Conservation (phyloP, 2,888 invertebrate species). For the Cephus runcator region DNA sequence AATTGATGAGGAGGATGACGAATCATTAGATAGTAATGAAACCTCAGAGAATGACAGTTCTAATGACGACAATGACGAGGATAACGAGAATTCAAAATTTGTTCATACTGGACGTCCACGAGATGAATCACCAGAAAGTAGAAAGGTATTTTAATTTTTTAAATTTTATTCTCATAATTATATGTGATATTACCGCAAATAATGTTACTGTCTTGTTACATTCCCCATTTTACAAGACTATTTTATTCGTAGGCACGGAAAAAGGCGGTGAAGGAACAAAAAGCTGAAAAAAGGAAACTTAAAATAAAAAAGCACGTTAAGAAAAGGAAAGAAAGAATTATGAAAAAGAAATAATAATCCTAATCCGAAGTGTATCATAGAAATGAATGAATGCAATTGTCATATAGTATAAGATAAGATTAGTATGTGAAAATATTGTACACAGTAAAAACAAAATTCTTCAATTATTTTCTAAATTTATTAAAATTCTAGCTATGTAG, state of each 20-base stretch:
- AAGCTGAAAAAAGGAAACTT: constrained; percentile 87
- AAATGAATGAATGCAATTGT: background rate
- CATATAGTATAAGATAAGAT: background rate
- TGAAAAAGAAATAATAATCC: constrained; percentile 60
- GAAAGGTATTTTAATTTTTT: constrained; percentile 65
- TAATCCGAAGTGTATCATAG: background rate
- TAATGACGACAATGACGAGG: constrained; percentile 41
- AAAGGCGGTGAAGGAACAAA: constrained; percentile 86
- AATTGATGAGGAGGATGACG: constrained; percentile 33
- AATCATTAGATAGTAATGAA: constrained; percentile 53
- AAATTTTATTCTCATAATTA: background rate
- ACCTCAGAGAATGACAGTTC: constrained; percentile 30
- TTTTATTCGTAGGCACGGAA: constrained; percentile 75
- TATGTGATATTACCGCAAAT: constrained; percentile 3
- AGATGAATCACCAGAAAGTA: constrained; percentile 84
- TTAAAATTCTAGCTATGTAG: no score
- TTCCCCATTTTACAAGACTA: background rate
- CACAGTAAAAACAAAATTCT: no score
- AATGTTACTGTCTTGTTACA: background rate
- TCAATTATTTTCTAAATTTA: no score
- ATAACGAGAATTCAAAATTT: constrained; percentile 68
- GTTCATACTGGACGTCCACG: constrained; percentile 76
- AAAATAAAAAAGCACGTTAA: constrained; percentile 96
- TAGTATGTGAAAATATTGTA: no score
- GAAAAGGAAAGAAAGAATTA: constrained; percentile 82